Conservation (phyloP, 2,113 vertebrate species). For the Propithecus coquereli region DNA sequence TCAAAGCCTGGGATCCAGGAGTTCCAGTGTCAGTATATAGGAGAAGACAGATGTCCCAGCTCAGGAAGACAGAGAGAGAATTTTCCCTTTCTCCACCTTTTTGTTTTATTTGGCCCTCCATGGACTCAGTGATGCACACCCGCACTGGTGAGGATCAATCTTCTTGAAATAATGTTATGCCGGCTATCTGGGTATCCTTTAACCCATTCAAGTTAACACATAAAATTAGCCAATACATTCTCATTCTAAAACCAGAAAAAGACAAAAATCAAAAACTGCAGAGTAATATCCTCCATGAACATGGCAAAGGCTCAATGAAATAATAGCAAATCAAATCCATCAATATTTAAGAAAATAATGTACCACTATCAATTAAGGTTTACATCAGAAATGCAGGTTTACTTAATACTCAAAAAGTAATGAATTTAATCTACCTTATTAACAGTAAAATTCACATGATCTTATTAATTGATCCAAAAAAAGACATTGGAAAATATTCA, state of each 20-base stretch:
- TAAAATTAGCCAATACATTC: not conserved
- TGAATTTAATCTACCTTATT: not conserved
- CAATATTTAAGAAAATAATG: not conserved
- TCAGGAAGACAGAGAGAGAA: not conserved
- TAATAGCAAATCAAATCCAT: not conserved
- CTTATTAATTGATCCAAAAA: not conserved
- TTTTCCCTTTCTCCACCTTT: not conserved
- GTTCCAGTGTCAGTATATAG: not conserved
- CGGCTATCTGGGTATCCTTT: not conserved
- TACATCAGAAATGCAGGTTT: not conserved
- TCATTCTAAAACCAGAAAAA: not conserved
- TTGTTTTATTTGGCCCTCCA: too few species aligned
- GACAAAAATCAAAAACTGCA: not conserved
- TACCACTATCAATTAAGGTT: not conserved
- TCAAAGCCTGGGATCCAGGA: not conserved
- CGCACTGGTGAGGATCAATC: not conserved
- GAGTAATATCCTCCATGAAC: not conserved
- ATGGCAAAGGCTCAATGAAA: not conserved
- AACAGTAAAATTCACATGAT: not conserved
- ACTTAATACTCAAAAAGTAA: not conserved
- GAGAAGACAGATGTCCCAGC: too few species aligned
- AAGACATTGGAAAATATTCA: not conserved
- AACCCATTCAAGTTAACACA: not conserved
- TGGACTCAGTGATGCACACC: rapidly evolving
- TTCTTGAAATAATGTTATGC: not conserved